Base-by-base conservation (phyloP, 1,140 invertebrate species). In the Drosophila kanapiae region DNA sequence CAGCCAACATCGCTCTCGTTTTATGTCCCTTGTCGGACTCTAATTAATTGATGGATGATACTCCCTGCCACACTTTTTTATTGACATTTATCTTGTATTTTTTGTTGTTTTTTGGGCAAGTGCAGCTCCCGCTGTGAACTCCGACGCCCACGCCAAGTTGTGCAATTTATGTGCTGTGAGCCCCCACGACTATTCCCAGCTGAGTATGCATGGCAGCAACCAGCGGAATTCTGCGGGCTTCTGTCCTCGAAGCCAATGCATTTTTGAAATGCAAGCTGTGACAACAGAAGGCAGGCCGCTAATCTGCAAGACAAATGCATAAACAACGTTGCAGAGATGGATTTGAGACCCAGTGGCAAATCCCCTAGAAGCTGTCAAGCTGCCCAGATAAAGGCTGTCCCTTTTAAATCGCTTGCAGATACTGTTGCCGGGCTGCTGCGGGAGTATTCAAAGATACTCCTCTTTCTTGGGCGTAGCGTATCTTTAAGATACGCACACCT, bases 221-320 rank as follows among this genome's bases (percentile, higher is more conserved):
- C 23, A 27, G 45, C 45, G 42, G 42, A 43, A 60, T 60, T n/a
- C n/a, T n/a, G 65, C 60, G 62, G 51, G 62, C 43, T 45, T 60
- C 51, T 45, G 37, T 40, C 11, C 60, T 3, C 67, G 23, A 40
- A 45, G 51, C 60, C 70, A 75, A 65, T 84, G 81, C 76, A 82
- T 76, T 68, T 75, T 65, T 78, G 68, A 78, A 72, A 75, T 69
- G 76, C 61, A 51, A 54, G 61, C 45, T 56, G 40, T 23, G 57
- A 47, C 40, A 59, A 8, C 58, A 43, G 11, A 9, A 42, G 53
- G 38, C 57, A 38, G 54, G 49, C 57, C 14, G 61, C 76, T 87
- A 77, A 88, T 88, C 83, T 68, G 47, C 48, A 79, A 86, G 71
- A 72, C 80, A 86, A 64, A 72, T 88, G 80, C 80, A 83, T 60